These are phyloP conservation scores for Anarsia innoxiella DNA, from an alignment of 2,888 invertebrate species.

Conservation along the genomic window DNA sequence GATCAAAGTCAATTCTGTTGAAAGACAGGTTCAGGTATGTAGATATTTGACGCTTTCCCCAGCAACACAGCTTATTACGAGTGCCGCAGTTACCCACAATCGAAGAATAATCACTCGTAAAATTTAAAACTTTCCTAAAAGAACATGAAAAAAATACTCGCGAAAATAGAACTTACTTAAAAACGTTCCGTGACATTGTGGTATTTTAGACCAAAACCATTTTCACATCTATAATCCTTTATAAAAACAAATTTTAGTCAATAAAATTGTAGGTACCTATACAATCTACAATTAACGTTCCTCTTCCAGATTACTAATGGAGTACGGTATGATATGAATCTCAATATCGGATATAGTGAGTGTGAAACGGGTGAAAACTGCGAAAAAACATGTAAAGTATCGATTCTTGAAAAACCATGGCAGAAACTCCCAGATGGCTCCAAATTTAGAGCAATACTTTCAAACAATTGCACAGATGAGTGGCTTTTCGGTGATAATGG, in stretches of 20 bases:
- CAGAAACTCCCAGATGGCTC: conserved; percentile 70
- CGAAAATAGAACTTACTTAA: no score
- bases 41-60: no score
- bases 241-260: no score
- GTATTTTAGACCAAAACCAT: no score
- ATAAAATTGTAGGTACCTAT: background rate
- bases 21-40: conserved; percentile 73
- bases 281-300: background rate
- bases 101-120: no score
- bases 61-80: no score
- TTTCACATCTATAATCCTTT: no score
- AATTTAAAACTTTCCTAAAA: no score
- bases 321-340: conserved; percentile 71
- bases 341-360: conserved; percentile 61
- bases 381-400: conserved; percentile 72
- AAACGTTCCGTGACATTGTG: no score
- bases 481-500: conserved; percentile 66
- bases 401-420: conserved; percentile 80
- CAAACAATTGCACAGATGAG: conserved; percentile 79
- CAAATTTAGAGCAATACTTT: conserved; percentile 75
- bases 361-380: conserved; percentile 36
- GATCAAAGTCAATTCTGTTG: conserved; percentile 60
- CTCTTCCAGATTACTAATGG: conserved; percentile 73
- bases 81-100: no score
- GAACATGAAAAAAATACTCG: no score